Conservation (phyloP, 2,113 vertebrate genomes). For the Astur gentilis region DNA sequence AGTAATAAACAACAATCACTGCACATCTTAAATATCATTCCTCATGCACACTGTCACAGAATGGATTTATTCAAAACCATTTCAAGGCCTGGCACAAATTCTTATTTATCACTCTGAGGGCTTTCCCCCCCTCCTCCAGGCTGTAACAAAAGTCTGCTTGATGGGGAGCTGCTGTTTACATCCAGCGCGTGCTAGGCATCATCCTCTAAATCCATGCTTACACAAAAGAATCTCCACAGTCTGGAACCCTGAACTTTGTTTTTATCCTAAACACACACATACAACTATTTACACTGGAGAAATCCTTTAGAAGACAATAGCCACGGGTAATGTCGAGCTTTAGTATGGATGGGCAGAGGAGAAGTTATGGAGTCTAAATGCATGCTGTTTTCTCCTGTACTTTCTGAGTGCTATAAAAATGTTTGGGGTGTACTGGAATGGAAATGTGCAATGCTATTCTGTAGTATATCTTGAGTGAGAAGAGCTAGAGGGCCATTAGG, state of each 20-base stretch:
- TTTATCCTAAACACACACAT: background rate
- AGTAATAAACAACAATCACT: background rate
- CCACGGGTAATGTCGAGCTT: background rate
- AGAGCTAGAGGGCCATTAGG: background rate
- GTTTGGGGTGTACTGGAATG: background rate
- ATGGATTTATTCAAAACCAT: background rate
- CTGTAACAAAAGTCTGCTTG: background rate
- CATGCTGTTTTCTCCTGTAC: background rate
- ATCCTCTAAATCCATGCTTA: background rate
- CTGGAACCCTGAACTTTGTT: background rate
- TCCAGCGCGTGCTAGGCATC: background rate
- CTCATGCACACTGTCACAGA: background rate
- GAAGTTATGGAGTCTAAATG: background rate
- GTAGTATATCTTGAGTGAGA: background rate
- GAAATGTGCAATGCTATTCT: background rate
- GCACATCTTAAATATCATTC: background rate
- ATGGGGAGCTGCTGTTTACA: background rate
- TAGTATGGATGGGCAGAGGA: background rate
- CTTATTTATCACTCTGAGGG: background rate
- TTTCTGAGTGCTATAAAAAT: background rate
- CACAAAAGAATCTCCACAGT: background rate
- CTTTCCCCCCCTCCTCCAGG: background rate
- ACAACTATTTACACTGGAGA: background rate
- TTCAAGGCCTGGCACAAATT: background rate
- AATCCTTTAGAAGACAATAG: background rate